phyloP scores from a whole-genome alignment of 2,113 vertebrate species.

The Ia io region DNA sequence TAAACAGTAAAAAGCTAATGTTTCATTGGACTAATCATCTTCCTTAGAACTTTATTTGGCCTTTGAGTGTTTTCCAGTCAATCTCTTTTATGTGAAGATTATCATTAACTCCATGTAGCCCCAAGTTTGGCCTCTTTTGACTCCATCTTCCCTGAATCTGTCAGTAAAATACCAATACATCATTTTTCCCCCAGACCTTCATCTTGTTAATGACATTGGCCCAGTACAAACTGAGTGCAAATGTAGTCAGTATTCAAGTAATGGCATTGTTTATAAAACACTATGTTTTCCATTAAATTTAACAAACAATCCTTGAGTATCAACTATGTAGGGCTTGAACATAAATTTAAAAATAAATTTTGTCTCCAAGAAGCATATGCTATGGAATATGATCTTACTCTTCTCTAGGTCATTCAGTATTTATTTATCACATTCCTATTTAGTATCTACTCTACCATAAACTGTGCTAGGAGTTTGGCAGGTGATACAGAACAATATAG shows the following conservation, averaged over 20 bases:
- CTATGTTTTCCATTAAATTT: conserved; percentile 42
- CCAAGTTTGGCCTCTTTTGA: conserved; percentile 44
- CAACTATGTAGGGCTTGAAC: neutral
- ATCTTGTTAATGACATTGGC: conserved; percentile 41
- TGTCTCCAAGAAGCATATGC: neutral
- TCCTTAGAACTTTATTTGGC: conserved; percentile 40
- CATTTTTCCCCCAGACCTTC: conserved; percentile 10
- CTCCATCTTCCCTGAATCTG: conserved; percentile 37
- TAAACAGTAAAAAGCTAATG: conserved; percentile 28
- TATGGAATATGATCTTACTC: neutral
- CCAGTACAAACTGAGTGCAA: conserved; percentile 40
- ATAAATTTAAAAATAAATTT: conserved; percentile 13
- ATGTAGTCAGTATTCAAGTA: conserved; percentile 46
- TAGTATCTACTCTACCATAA: neutral
- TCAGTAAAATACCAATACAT: conserved; percentile 45
- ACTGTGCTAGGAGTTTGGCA: neutral
- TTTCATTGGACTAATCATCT: conserved; percentile 41
- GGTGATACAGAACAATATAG: neutral
- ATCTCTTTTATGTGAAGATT: conserved; percentile 42
- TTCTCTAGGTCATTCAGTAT: neutral
- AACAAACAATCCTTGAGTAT: conserved; percentile 34
- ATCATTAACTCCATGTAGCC: conserved; percentile 33
- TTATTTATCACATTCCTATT: conserved; percentile 30
- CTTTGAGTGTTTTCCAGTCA: conserved; percentile 37
- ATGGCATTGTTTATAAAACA: conserved; percentile 19